Evolutionary conservation across 1,140 invertebrate species (phyloP), one percentile per base, ranked within the genome.

Genomic region (Nephotettix cincticeps): DNA sequence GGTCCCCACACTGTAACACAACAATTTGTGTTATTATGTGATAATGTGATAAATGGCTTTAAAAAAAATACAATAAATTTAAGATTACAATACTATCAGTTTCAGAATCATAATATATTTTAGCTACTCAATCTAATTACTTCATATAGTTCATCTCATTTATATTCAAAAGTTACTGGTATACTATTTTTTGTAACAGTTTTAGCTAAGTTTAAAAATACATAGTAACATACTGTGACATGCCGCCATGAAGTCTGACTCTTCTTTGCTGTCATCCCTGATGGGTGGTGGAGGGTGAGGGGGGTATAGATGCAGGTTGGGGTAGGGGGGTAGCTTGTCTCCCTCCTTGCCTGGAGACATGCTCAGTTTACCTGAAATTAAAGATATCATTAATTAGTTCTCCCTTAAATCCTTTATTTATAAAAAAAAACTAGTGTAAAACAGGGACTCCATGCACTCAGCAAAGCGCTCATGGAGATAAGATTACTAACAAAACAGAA

Each of bases 161-260:
- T n/a, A 56, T 56, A 11, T 11, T 11, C 6, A 27, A 9, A 51
- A 17, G 1, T 28, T 14, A 58, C 30, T 36, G 40, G 30, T 27
- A 27, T 28, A 19, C 13, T 61, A 19, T 45, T n/a, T 56, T 51
- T 14, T 1, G 27, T 1, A 61, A 27, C 40, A 32, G 40, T 23
- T 25, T 21, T 21, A 69, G 23, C 17, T 51, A n/a, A 51, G 19
- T 11, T 68, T 27, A 13, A 1, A 71, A 30, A 51, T 28, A n/a
- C n/a, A n/a, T n/a, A n/a, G n/a, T n/a, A 14, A 84, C 86, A 86
- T 80, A 88, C 87, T 85, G 73, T 88, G 87, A 78, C 86, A 88
- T n/a, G 84, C 81, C 0, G 83, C 78, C 40, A 85, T 83, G 75
- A 85, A 89, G 54, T 89, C 87, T 11, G 83, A 81, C 11, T 90